phyloP scores from a whole-genome alignment of 1,140 invertebrate species.

The Drosophila lacteicornis region DNA sequence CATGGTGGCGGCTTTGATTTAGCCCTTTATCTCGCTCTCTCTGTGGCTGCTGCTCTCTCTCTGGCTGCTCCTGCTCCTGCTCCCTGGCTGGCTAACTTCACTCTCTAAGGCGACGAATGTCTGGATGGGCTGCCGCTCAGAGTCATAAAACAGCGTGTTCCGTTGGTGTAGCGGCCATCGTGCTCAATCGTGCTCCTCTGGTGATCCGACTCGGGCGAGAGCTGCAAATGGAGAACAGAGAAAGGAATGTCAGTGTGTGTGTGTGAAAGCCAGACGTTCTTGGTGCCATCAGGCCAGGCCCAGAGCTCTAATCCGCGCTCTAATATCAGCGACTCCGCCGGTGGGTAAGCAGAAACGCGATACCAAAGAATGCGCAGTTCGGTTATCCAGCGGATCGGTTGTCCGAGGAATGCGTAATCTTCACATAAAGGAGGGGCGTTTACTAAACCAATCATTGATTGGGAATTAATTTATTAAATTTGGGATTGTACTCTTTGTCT shows the following conservation, averaged over 20 bases:
- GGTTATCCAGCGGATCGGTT: slow-evolving; percentile 26
- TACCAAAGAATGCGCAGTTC: slow-evolving; percentile 39
- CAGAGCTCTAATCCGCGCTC: slow-evolving; percentile 22
- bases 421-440: slow-evolving; percentile 8
- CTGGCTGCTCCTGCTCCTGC: slow-evolving; percentile 10
- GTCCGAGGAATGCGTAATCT: slow-evolving; percentile 36
- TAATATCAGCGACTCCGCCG: slow-evolving; percentile 20
- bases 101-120: slow-evolving; percentile 16
- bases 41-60: slow-evolving; percentile 16
- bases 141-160: slow-evolving; percentile 67
- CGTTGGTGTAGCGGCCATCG: slow-evolving; percentile 55
- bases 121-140: slow-evolving; percentile 37
- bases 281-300: slow-evolving; percentile 17
- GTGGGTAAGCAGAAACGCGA: slow-evolving; percentile 37
- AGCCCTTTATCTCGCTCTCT: slow-evolving; percentile 4
- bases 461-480: not conserved
- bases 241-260: slow-evolving; percentile 30
- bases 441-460: not conserved
- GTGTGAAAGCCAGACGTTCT: slow-evolving; percentile 10
- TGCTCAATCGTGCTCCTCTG: slow-evolving; percentile 55
- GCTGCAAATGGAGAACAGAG: slow-evolving; percentile 40
- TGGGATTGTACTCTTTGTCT: not conserved
- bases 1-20: slow-evolving; percentile 80
- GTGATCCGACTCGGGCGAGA: slow-evolving; percentile 18
- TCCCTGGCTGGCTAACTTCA: slow-evolving; percentile 16